Evolutionary conservation across 92 coral and sea anemone genomes (phyloP).

Genomic region (Epizoanthus ramosus): DNA sequence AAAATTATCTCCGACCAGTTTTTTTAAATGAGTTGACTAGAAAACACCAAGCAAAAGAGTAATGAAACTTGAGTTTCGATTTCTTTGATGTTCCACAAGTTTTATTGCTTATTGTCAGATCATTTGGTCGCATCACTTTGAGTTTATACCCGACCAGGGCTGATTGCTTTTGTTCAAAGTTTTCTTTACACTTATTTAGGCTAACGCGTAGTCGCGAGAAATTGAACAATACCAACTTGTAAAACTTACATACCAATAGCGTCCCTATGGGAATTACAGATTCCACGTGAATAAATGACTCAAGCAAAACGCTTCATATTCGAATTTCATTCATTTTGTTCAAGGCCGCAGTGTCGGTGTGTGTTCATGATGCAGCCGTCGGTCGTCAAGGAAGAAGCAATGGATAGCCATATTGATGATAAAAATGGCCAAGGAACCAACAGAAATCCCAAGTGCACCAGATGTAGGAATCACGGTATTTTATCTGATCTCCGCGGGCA

Average conservation of each 20-base stretch:
- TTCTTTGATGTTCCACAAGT: conserved; percentile 1
- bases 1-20: background rate
- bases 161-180: conserved; percentile 25
- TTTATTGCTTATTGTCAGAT: conserved; percentile 27
- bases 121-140: conserved; percentile 37
- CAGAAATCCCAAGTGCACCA: conserved; percentile 89
- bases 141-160: conserved; percentile 25
- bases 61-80: background rate
- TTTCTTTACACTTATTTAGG: conserved; percentile 35
- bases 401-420: conserved; percentile 51
- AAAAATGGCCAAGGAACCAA: conserved; percentile 54
- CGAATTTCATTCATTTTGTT: conserved; percentile 44
- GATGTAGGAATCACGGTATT: conserved; percentile 95
- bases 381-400: conserved; percentile 70
- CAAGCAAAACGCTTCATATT: conserved; percentile 25
- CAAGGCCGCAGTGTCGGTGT: background rate
- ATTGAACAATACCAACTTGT: conserved; percentile 73
- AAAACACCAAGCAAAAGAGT: background rate
- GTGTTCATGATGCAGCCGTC: background rate
- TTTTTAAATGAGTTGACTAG: background rate
- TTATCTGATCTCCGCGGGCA: conserved; percentile 95
- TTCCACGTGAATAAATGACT: conserved; percentile 57
- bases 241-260: conserved; percentile 39
- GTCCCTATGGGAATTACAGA: conserved; percentile 56
- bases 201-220: conserved; percentile 41